phyloP scores from a whole-genome alignment of 2,797 vertebrate genomes.

The Uromys caudimaculatus region DNA sequence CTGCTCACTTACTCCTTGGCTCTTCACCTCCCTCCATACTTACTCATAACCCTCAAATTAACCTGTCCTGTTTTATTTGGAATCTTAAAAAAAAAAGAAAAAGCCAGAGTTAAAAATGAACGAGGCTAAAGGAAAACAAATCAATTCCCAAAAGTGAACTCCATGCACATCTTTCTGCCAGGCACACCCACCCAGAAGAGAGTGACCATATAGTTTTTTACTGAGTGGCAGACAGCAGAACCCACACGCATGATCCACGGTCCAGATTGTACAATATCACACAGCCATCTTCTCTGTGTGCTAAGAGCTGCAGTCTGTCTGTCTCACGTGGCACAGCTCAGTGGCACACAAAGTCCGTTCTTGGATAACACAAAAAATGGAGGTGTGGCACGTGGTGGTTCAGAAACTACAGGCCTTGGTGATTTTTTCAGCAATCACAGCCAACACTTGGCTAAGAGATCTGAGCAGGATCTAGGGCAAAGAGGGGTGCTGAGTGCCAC shows the following conservation, averaged over 20 bases:
- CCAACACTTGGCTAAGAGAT: neutral
- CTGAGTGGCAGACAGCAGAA: neutral
- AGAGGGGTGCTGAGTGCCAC: conserved; percentile 50
- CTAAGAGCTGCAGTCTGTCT: neutral
- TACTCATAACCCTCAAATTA: neutral
- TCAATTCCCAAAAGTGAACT: neutral
- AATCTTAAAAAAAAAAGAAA: too few species aligned
- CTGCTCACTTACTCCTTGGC: neutral
- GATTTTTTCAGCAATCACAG: neutral
- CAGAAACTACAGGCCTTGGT: neutral
- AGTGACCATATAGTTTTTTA: neutral
- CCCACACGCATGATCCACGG: neutral
- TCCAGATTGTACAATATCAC: neutral
- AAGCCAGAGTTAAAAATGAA: neutral
- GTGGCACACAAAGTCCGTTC: neutral
- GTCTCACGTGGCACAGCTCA: neutral
- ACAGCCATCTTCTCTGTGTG: neutral
- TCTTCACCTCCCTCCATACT: neutral
- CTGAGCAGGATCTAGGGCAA: conserved; percentile 46
- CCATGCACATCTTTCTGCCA: neutral
- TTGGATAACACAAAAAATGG: neutral
- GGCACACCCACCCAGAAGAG: neutral
- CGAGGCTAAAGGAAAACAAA: neutral
- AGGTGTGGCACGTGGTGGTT: neutral
- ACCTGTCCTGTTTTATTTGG: neutral